Evolutionary conservation across 2,113 vertebrate species (phyloP), one percentile per base, ranked within the genome.

Genomic region (Bufo bufo): DNA sequence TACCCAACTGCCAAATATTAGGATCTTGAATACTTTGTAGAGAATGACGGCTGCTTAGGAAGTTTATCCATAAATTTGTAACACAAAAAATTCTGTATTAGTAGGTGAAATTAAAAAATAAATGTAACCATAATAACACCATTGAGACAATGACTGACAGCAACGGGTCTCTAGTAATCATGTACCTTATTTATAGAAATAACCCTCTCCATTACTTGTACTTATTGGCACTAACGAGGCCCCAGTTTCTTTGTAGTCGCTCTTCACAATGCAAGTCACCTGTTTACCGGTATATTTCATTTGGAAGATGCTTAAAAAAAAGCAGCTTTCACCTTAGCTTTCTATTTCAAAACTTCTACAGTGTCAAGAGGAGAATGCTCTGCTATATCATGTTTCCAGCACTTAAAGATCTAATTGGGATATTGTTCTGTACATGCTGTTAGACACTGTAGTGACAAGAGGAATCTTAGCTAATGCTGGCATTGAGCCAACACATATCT

Each of bases 321-420:
- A 16, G 82, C 87, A 89, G 84, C 84, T 82, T 82, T 85, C 9
- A 83, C 0, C 0, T 45, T 89, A 45, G 85, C 89, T 87, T 58
- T 90, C 0, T 91, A 90, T 91, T 92, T 89, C 89, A 74, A 90
- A 92, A 92, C 77, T 90, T 92, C 61, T 91, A 90, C 0, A 0
- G 52, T 88, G 85, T 88, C 11, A 0, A 69, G 91, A 90, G 89
- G 82, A 92, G 90, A 85, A 66, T 54, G 84, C 17, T 0, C 78
- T 2, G 0, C 72, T 78, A 85, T 93, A 91, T 93, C 92, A 87
- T 87, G 90, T 93, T 94, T 93, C 93, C 89, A 92, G 90, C 91
- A 90, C 90, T 93, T 92, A 91, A 89, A 88, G 91, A 91, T 94
- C 94, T 95, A 94, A 95, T 92, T 94, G 93, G 94, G 92, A 93